Conservation (phyloP, 2,888 invertebrate species). For the Nephrotoma flavescens region DNA sequence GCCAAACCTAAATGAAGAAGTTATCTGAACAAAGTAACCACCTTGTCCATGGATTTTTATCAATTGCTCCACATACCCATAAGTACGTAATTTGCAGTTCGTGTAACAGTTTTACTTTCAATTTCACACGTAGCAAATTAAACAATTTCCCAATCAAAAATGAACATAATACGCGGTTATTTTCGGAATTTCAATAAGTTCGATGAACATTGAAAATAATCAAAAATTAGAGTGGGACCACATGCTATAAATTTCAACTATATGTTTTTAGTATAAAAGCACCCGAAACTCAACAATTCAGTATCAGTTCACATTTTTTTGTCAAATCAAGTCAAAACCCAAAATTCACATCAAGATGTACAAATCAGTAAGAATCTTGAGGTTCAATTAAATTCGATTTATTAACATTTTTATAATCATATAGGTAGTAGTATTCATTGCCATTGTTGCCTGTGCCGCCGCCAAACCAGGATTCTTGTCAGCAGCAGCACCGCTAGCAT, state of each 20-base stretch:
- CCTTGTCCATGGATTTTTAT: no score
- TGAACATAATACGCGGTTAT: neutral
- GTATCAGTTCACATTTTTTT: no score
- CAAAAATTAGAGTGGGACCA: no score
- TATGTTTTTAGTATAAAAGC: no score
- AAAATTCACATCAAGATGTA: conserved; percentile 36
- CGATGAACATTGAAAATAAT: no score
- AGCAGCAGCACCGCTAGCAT: conserved; percentile 8
- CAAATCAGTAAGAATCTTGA: conserved; percentile 39
- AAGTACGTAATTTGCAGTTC: neutral
- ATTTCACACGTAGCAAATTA: neutral
- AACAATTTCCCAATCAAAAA: neutral
- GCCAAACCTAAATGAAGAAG: no score
- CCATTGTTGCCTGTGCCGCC: conserved; percentile 27
- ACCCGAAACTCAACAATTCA: no score
- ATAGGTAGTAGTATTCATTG: conserved; percentile 26
- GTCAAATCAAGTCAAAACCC: neutral
- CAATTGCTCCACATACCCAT: neutral
- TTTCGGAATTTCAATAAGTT: no score
- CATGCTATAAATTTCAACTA: no score
- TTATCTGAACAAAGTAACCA: no score
- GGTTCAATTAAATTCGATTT: conserved; percentile 3
- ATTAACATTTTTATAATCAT: conserved; percentile 4
- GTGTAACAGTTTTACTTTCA: neutral
- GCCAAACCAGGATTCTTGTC: conserved; percentile 24